Evolutionary conservation across 2,113 vertebrate genomes (phyloP).

Genomic region (Epinephelus fuscoguttatus): DNA sequence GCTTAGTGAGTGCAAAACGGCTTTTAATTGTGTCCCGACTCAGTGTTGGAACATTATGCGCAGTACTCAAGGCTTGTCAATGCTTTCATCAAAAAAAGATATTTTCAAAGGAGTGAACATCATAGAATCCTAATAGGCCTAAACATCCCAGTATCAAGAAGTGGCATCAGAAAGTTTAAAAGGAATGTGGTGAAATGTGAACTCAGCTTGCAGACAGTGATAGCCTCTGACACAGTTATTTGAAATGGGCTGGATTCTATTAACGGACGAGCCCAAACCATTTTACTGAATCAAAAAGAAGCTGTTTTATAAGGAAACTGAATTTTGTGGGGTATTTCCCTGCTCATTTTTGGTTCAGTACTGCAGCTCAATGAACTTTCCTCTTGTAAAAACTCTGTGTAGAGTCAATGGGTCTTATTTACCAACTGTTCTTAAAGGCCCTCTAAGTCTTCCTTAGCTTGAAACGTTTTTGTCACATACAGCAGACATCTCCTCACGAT

Average conservation of each 20-base stretch:
- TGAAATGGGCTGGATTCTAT: neutral
- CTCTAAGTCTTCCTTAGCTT: too few species aligned
- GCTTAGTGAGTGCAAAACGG: constrained; percentile 77
- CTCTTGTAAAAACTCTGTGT: neutral
- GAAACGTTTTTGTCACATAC: too few species aligned
- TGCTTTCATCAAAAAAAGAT: constrained; percentile 65
- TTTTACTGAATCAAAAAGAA: neutral
- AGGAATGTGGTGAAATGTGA: constrained; percentile 44
- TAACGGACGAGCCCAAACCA: neutral
- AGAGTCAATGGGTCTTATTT: too few species aligned
- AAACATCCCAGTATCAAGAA: constrained; percentile 18
- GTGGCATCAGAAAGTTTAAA: constrained; percentile 28
- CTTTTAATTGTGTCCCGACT: constrained; percentile 80
- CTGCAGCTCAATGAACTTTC: neutral
- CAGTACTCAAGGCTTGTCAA: constrained; percentile 52
- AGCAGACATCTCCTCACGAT: too few species aligned
- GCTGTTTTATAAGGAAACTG: neutral
- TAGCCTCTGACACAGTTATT: constrained; percentile 29
- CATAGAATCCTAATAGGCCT: constrained; percentile 38
- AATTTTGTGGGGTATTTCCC: neutral
- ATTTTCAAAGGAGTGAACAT: constrained; percentile 53
- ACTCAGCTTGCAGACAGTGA: constrained; percentile 18
- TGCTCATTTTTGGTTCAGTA: constrained; percentile 1
- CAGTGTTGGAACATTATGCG: constrained; percentile 62
- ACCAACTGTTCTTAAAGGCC: too few species aligned